Evolutionary conservation across 2,797 vertebrate genomes (phyloP), one percentile per base, ranked within the genome.

Genomic region (Catamblyrhynchus diadema): DNA sequence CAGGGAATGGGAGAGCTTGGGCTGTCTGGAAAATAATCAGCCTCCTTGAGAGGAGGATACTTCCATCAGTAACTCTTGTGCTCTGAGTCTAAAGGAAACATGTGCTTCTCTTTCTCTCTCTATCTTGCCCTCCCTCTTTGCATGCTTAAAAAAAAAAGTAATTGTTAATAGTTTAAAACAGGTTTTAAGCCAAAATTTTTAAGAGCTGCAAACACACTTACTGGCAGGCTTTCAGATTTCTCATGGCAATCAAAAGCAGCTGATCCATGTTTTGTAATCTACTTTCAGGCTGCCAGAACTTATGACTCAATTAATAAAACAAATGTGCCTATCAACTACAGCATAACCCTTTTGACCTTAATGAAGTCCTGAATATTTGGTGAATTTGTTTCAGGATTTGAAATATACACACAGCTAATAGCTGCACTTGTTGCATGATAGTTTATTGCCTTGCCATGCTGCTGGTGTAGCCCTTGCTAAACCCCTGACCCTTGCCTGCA

Each of bases 221-320:
- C 79, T 97, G 95, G 97, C 96, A 97, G 81, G 59, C 97, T 98
- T 97, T 97, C 95, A 96, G 93, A 93, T 98, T 92, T 96, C 79
- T 94, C 89, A 57, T 86, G 96, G 96, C 97, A 97, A 97, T 97
- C 51, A 14, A 97, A 97, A 98, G 97, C 97, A 98, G 97, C 97
- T 98, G 98, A 98, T 98, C 92, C 89, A 71, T 94, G 91, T 96
- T 98, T 97, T 91, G 80, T 90, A 95, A 97, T 54, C 51, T 96
- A 20, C 88, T 95, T 95, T 96, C 88, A 96, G 94, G 75, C 73
- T 95, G 95, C 95, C 95, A 96, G 95, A 96, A 95, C 95, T 95
- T 97, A 96, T 86, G 95, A 97, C 96, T 97, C 97, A 97, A 97
- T 98, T 97, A 98, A 97, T 97, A 97, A 97, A 97, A 97, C 94